Conservation (phyloP, 2,888 invertebrate species). For the Caenorhabditis uteleia region DNA sequence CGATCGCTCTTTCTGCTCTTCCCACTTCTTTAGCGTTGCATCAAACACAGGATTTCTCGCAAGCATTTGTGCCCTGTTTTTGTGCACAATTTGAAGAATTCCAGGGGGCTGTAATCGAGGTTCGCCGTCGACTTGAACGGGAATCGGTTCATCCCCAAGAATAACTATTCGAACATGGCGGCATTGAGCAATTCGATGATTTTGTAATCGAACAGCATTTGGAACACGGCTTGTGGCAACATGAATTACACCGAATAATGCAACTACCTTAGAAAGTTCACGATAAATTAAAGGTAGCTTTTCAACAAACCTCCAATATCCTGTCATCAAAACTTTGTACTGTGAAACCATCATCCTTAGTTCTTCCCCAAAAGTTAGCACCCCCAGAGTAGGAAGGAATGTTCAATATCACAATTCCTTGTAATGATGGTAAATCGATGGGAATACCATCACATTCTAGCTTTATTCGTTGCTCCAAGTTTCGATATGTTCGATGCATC, state of each 20-base stretch:
- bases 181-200: constrained; percentile 79
- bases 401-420: constrained; percentile 92
- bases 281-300: constrained; percentile 1
- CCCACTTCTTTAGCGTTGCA: constrained; percentile 86
- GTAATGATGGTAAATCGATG: constrained; percentile 90
- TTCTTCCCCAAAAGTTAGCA: constrained; percentile 91
- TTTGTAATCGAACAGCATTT: constrained; percentile 86
- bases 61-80: constrained; percentile 94
- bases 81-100: constrained; percentile 91
- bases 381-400: constrained; percentile 98
- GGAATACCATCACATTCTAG: constrained; percentile 91
- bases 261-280: constrained; percentile 78
- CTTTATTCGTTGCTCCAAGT: constrained; percentile 88
- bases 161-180: constrained; percentile 94
- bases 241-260: constrained; percentile 95
- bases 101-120: constrained; percentile 98
- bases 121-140: constrained; percentile 95
- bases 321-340: constrained; percentile 94
- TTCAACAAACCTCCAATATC: constrained; percentile 78
- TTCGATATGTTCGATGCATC: constrained; percentile 87
- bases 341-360: constrained; percentile 76
- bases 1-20: constrained; percentile 78
- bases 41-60: constrained; percentile 88
- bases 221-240: constrained; percentile 86
- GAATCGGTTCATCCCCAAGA: constrained; percentile 84